These are phyloP conservation scores for Palaemon carinicauda DNA, from an alignment of 1,140 invertebrate genomes.

Conservation along the genomic window DNA sequence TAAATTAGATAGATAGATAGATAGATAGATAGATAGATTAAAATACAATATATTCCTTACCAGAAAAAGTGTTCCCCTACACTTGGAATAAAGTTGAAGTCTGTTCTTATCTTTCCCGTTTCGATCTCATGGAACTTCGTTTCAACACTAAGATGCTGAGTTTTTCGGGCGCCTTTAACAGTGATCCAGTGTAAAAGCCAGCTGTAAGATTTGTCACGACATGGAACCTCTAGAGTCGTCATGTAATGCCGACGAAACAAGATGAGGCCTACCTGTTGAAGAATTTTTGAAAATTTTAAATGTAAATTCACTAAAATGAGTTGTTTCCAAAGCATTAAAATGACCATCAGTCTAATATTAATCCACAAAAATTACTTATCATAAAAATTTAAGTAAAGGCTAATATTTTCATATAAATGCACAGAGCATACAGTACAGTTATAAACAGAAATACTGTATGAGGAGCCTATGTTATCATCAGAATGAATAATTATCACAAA, in stretches of 20 bases:
- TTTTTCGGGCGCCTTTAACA: constrained; percentile 78
- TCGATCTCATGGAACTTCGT: constrained; percentile 92
- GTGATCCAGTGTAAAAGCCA: constrained; percentile 96
- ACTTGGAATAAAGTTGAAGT: constrained; percentile 96
- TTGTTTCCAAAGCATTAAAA: too few species aligned
- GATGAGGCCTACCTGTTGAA: constrained; percentile 71
- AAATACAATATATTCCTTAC: constrained; percentile 68
- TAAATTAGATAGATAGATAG: too few species aligned
- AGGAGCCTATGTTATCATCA: too few species aligned
- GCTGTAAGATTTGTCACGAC: constrained; percentile 94
- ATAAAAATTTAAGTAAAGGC: too few species aligned
- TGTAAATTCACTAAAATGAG: neutral
- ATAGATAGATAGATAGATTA: too few species aligned
- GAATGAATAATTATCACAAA: too few species aligned
- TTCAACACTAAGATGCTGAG: constrained; percentile 95
- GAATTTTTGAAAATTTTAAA: neutral
- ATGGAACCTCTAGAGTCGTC: constrained; percentile 94
- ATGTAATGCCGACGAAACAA: constrained; percentile 90
- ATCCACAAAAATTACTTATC: too few species aligned
- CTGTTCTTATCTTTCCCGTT: constrained; percentile 89
- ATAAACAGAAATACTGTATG: too few species aligned
- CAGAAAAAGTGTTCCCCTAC: constrained; percentile 92
- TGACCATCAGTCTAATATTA: too few species aligned
- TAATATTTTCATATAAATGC: too few species aligned
- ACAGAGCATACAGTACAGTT: too few species aligned